These are phyloP conservation scores for Papilio elwesi DNA, from an alignment of 2,888 invertebrate species.

Conservation along the genomic window DNA sequence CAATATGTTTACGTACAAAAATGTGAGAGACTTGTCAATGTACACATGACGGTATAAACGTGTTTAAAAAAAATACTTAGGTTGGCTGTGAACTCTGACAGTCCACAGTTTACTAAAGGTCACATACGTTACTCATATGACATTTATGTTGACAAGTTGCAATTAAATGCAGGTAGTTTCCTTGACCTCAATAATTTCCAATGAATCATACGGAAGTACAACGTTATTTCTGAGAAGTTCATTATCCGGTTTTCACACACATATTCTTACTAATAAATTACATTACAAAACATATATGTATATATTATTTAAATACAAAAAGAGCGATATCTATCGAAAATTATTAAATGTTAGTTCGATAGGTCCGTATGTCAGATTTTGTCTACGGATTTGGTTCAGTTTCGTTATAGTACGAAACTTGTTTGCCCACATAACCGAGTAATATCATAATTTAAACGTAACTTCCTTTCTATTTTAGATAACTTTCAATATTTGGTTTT, in stretches of 20 bases:
- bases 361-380: conserved; percentile 6
- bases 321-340: background rate
- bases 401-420: conserved; percentile 13
- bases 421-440: conserved; percentile 26
- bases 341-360: background rate
- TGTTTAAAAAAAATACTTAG: too few relatives aligned
- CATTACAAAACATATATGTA: background rate
- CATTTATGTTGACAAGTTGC: conserved; percentile 19
- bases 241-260: background rate
- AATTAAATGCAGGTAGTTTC: conserved; percentile 23
- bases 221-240: conserved; percentile 14
- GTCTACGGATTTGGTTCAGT: background rate
- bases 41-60: too few relatives aligned
- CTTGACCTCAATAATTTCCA: conserved; percentile 14
- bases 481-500: conserved; percentile 11
- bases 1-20: too few relatives aligned
- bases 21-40: too few relatives aligned
- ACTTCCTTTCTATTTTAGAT: conserved; percentile 33
- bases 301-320: background rate
- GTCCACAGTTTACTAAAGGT: background rate
- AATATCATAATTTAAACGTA: conserved; percentile 35
- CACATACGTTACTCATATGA: background rate
- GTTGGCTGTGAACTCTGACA: too few relatives aligned
- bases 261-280: conserved; percentile 6
- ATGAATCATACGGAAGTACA: conserved; percentile 34